Conservation (phyloP, 2,113 vertebrate genomes). For the Neodon shergylaensis region DNA sequence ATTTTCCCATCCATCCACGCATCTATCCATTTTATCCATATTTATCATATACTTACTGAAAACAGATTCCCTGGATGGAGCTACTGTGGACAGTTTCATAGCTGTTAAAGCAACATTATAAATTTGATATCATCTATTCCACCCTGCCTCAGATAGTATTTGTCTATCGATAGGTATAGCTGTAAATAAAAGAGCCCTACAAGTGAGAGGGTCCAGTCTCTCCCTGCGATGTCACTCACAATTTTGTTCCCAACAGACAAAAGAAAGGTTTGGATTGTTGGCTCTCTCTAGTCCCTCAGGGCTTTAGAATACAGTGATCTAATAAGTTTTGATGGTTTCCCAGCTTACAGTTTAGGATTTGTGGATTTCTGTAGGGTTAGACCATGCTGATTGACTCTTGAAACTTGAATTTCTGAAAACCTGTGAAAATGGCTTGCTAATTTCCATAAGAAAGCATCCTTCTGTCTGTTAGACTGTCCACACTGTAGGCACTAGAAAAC, state of each 20-base stretch:
- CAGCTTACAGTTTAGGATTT: background rate
- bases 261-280: slow-evolving; percentile 37
- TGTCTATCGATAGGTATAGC: background rate
- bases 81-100: background rate
- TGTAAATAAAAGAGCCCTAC: background rate
- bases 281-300: slow-evolving; percentile 39
- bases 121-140: background rate
- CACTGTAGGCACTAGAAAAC: background rate
- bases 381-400: slow-evolving; percentile 2
- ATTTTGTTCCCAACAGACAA: slow-evolving; percentile 37
- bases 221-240: background rate
- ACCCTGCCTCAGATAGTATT: background rate
- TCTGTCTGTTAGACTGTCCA: background rate
- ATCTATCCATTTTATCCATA: background rate
- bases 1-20: too few relatives aligned
- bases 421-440: background rate
- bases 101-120: background rate
- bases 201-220: background rate
- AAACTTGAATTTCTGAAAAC: slow-evolving; percentile 14
- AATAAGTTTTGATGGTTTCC: slow-evolving; percentile 57
- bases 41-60: background rate
- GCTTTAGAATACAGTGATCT: slow-evolving; percentile 46
- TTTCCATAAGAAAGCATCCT: background rate
- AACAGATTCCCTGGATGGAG: background rate
- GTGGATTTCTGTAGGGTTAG: slow-evolving; percentile 5